Evolutionary conservation across 2,113 vertebrate species (phyloP).

Genomic region (Atherinomorus stipes): DNA sequence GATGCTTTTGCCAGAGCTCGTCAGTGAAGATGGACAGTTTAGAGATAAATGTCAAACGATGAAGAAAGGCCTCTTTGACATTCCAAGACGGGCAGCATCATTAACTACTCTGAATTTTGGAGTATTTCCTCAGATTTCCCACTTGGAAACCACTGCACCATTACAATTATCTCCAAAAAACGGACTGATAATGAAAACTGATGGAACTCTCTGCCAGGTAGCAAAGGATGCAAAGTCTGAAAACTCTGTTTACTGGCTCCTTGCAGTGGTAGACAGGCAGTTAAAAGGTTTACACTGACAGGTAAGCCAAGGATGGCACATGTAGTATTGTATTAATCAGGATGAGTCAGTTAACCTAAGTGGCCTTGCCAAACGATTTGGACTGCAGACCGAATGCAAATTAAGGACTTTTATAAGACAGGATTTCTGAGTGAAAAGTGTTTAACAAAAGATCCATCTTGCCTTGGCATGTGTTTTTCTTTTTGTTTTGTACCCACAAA

Average conservation of each 20-base stretch:
- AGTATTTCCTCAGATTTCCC: not conserved
- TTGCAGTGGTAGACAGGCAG: constrained; percentile 1
- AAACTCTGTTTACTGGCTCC: constrained; percentile 11
- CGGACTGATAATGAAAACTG: not conserved
- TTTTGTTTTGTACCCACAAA: not conserved
- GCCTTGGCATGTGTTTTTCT: not conserved
- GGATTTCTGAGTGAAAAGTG: not conserved
- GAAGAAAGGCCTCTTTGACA: not conserved
- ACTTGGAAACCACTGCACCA: not conserved
- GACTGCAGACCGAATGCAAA: constrained; percentile 19
- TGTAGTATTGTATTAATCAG: constrained; percentile 62
- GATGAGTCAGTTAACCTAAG: constrained; percentile 61
- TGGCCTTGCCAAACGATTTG: constrained; percentile 63
- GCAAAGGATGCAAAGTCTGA: constrained; percentile 5
- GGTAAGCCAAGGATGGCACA: constrained; percentile 31
- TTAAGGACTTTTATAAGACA: not conserved
- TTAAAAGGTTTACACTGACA: constrained; percentile 55
- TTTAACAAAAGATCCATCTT: not conserved
- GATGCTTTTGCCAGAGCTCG: constrained; percentile 89
- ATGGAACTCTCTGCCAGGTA: not conserved
- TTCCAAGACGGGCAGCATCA: not conserved
- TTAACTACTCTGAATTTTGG: not conserved
- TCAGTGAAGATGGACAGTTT: constrained; percentile 78
- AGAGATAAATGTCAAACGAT: not conserved
- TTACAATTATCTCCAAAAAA: not conserved